These are phyloP conservation scores for Ischnura elegans DNA, from an alignment of 2,888 invertebrate species.

Conservation along the genomic window DNA sequence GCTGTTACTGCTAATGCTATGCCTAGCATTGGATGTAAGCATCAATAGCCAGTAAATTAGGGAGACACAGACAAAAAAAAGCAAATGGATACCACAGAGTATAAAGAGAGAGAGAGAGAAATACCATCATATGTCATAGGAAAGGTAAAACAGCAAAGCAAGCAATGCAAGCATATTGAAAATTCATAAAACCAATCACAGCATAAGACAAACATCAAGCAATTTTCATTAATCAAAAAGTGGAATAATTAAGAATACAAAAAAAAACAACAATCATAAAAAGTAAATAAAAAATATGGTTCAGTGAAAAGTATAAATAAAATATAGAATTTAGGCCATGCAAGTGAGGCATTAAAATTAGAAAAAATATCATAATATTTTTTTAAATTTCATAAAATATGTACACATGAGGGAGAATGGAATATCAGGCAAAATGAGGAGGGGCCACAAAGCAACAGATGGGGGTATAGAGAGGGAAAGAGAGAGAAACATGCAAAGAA, in stretches of 20 bases:
- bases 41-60: conserved; percentile 48
- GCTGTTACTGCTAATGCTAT: conserved; percentile 63
- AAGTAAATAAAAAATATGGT: background rate
- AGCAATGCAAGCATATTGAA: conserved; percentile 52
- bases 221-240: background rate
- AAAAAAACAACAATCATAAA: conserved; percentile 8
- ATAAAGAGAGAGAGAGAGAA: background rate
- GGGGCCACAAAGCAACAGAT: conserved; percentile 21
- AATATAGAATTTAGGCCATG: background rate
- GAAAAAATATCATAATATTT: background rate
- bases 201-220: background rate
- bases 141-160: conserved; percentile 40
- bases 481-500: conserved; percentile 59
- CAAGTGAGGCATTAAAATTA: conserved; percentile 33
- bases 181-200: background rate
- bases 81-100: conserved; percentile 39
- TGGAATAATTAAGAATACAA: background rate
- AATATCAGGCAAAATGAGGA: conserved; percentile 43
- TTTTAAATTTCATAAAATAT: background rate
- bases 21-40: conserved; percentile 51
- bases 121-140: background rate
- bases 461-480: conserved; percentile 43
- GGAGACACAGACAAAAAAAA: conserved; percentile 19
- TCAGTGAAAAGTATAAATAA: background rate
- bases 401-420: background rate